Base-by-base conservation (phyloP, 1,140 invertebrate genomes). In the Drosophila willistoni region DNA sequence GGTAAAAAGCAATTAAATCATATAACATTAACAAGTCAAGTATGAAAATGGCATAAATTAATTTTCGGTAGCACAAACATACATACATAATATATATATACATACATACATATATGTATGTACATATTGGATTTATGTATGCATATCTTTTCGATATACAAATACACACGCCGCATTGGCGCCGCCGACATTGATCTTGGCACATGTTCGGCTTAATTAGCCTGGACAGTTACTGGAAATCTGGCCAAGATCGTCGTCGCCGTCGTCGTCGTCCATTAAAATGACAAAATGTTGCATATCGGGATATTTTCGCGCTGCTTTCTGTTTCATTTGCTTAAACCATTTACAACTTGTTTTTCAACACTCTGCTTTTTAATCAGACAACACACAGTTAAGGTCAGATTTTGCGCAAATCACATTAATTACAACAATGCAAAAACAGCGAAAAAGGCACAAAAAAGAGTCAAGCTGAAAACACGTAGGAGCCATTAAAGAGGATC, bases 121-220 rank as follows among this genome's bases (percentile, higher is more conserved):
- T 42, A n/a, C 44, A 64, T 54, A 73, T 72, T 39, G 10, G 36
- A 73, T 59, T 59, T 70, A 76, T 68, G 17, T 34, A 56, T 60
- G 75, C 56, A 78, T 85, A 86, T 79, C 78, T 77, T 66, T 66
- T 56, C 64, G 34, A 36, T 39, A 39, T 13, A 39, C 9, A 39
- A 72, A 86, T 87, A 87, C 79, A 54, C 61, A 59, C 60, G 79
- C 47, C 68, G 64, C 41, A 14, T 33, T 71, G 83, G 83, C 83
- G 79, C 83, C 83, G 71, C 60, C 76, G 72, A 83, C 83, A 87
- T 87, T 86, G 83, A 86, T 87, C 83, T 87, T 86, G 82, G 79
- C 82, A 86, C 83, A 87, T 86, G 83, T 86, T 86, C 67, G 63
- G 83, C 78, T 86, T 86, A 86, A 86, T 86, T 86, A 87, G 83